Base-by-base conservation (phyloP, 1,140 invertebrate genomes). In the Drosophila orosa region DNA sequence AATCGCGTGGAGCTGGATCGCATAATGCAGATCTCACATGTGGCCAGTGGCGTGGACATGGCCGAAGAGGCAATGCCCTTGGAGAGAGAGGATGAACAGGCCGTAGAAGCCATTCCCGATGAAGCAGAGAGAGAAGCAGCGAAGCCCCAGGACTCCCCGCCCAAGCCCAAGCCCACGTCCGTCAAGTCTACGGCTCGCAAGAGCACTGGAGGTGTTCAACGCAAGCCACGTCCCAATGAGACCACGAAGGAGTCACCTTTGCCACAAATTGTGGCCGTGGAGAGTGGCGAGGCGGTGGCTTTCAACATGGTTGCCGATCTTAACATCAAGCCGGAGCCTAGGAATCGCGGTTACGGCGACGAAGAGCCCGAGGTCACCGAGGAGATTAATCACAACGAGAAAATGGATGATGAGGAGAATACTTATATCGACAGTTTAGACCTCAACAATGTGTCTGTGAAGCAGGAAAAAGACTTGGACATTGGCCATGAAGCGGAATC, bases 1-100 rank as follows among this genome's bases (percentile, higher is more conserved):
- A 91, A 85, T 71, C 86, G 82, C 24, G 55, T 60, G 37, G 90
- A 91, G 35, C 72, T 91, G 5, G 90, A 91, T 79, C 83, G 86
- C 0, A 42, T 91, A 15, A 72, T 90, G 73, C 57, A 91, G 63
- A 91, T 91, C 27, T 73, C 89, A 1, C 74, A 82, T 56, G 78
- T 91, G 15, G 80, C 76, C 13, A 90, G 81, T 52, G 90, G 90
- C 27, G 77, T 91, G 10, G 75, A 62, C 22, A 84, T 91, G 82
- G 85, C 68, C 9, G 77, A 91, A 27, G 81, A 87, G 60, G 60
- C 77, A 17, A 54, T 75, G 44, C 55, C 62, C 0, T 27, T 52
- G n/a, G 80, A 82, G 25, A 61, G 33, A 7, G 48, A 33, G 6
- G 25, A 48, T 6, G 50, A 54, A 35, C 7, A 35, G 24, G 72